Evolutionary conservation across 2,113 vertebrate species (phyloP).

Genomic region (Caloenas nicobarica): DNA sequence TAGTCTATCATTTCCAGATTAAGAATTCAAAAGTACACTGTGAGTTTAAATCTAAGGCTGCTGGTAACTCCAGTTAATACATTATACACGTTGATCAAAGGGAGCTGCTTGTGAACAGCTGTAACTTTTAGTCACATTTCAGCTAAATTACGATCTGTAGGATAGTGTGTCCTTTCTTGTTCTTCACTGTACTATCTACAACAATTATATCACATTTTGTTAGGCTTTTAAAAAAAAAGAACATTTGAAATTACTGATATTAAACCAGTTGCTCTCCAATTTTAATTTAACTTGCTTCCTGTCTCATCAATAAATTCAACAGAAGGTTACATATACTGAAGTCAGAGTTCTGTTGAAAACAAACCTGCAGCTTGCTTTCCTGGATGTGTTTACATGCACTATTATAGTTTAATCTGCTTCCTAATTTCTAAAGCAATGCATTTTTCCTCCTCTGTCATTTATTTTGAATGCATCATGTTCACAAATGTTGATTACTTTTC

Average conservation of each 20-base stretch:
- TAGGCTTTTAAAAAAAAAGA: not conserved
- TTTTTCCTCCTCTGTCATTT: slow-evolving; percentile 43
- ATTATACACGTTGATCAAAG: not conserved
- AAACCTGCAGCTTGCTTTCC: slow-evolving; percentile 1
- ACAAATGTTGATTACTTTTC: slow-evolving; percentile 63
- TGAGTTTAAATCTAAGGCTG: not conserved
- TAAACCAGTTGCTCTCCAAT: not conserved
- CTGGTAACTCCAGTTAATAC: not conserved
- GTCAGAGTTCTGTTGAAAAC: not conserved
- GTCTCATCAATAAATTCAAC: not conserved
- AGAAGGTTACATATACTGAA: not conserved
- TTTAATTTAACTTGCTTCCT: slow-evolving; percentile 4
- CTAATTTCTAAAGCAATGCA: slow-evolving; percentile 36
- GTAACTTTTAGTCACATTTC: not conserved
- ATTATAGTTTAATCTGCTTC: slow-evolving; percentile 48
- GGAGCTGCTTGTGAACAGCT: not conserved
- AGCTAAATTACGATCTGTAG: not conserved
- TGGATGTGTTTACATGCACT: slow-evolving; percentile 8
- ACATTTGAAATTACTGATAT: not conserved
- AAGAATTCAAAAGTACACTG: not conserved
- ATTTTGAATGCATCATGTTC: slow-evolving; percentile 56
- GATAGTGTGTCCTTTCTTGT: not conserved
- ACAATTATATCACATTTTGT: not conserved
- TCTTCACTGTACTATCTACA: not conserved
- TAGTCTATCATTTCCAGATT: not conserved